A percentile compares a stretch with the other conserved stretches of the same genome.
These are phyloP conservation scores for Eleginops maclovinus DNA, from an alignment of 2,113 vertebrate species.

Conservation along the genomic window DNA sequence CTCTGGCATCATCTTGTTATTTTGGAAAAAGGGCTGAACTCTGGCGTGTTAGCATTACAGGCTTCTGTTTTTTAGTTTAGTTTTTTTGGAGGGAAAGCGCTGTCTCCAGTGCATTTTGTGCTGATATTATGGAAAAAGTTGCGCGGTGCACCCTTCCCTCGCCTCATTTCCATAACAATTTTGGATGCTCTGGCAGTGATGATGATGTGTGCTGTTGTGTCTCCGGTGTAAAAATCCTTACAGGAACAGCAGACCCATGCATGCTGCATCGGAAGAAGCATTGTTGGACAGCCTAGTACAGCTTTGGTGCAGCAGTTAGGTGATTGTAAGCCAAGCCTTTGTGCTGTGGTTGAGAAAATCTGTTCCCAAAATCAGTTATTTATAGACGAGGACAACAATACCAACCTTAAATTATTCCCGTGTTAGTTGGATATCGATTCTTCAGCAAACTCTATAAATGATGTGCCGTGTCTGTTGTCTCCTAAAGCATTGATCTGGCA, in stretches of 20 bases:
- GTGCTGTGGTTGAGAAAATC: neutral
- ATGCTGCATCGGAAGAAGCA: neutral
- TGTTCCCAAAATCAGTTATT: neutral
- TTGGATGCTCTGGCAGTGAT: slow-evolving; percentile 31
- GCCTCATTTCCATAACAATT: slow-evolving; percentile 61
- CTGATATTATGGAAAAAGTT: slow-evolving; percentile 68
- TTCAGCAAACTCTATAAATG: too few species aligned
- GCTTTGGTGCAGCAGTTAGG: too few species aligned
- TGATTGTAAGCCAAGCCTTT: neutral
- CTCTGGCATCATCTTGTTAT: slow-evolving; percentile 39
- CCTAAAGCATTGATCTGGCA: slow-evolving; percentile 31
- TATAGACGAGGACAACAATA: neutral
- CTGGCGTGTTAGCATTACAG: slow-evolving; percentile 12
- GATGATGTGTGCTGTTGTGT: slow-evolving; percentile 43
- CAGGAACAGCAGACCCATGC: neutral
- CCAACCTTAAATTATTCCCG: neutral
- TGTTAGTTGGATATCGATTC: slow-evolving; percentile 1
- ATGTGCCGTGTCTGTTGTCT: slow-evolving; percentile 26
- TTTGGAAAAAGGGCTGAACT: slow-evolving; percentile 31
- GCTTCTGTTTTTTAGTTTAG: neutral
- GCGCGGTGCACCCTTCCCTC: slow-evolving; percentile 27
- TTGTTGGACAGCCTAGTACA: neutral
- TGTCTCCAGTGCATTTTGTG: slow-evolving; percentile 65
- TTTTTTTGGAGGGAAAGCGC: slow-evolving; percentile 51
- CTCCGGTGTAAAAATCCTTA: slow-evolving; percentile 26